A percentile compares a stretch with the other conserved stretches of the same genome.
Evolutionary conservation across 2,113 vertebrate species (phyloP).

Genomic region (Rhineura floridana): DNA sequence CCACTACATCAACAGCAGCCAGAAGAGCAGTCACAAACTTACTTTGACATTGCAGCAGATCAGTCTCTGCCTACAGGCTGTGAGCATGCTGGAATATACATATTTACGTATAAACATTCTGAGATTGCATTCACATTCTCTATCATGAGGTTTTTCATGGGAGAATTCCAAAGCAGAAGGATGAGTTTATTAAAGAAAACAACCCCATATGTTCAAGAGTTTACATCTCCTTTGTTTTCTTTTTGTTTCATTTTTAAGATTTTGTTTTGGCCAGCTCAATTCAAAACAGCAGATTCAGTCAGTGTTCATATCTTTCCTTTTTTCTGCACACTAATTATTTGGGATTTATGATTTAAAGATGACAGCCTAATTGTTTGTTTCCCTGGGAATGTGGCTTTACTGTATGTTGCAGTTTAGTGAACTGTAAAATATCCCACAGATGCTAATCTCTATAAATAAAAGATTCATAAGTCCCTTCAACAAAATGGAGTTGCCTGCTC

Average conservation of each 20-base stretch:
- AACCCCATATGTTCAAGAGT: background rate
- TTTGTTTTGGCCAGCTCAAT: background rate
- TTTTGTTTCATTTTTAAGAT: background rate
- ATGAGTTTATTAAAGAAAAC: background rate
- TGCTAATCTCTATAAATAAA: slow-evolving; percentile 18
- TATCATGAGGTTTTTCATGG: background rate
- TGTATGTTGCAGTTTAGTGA: background rate
- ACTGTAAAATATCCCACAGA: slow-evolving; percentile 23
- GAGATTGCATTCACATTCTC: background rate
- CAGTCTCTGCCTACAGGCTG: background rate
- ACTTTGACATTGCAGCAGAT: background rate
- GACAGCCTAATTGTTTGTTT: slow-evolving; percentile 24
- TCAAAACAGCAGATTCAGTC: background rate
- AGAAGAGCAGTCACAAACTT: background rate
- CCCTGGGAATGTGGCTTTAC: background rate
- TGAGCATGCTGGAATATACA: background rate
- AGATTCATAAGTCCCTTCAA: background rate
- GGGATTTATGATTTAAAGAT: slow-evolving; percentile 17
- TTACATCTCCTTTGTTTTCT: background rate
- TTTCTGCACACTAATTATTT: background rate
- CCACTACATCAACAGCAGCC: no score
- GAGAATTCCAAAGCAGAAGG: background rate
- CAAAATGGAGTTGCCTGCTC: background rate
- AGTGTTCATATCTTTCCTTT: background rate
- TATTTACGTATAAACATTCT: background rate